These are phyloP conservation scores for Pseudobourletiella spinata DNA, from an alignment of 1,140 invertebrate species.

Conservation along the genomic window DNA sequence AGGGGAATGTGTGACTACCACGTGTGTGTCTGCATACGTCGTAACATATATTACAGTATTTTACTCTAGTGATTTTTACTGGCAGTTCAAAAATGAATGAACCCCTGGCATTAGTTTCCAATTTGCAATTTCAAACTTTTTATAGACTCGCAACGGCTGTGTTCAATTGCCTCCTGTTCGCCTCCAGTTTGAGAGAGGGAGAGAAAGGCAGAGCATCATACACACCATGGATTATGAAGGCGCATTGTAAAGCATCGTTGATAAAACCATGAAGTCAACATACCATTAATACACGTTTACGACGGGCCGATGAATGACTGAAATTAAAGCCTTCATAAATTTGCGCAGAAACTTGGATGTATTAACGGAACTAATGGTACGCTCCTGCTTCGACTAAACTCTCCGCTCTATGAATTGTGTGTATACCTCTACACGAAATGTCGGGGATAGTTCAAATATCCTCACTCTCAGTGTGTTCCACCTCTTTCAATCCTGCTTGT, in stretches of 20 bases:
- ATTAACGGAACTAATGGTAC: too few species aligned
- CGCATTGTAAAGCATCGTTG: too few species aligned
- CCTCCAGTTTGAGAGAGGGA: too few species aligned
- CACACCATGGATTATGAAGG: background rate
- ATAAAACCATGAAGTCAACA: background rate
- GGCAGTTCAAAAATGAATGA: too few species aligned
- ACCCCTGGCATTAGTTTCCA: constrained; percentile 3
- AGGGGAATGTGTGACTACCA: too few species aligned
- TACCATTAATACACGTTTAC: background rate
- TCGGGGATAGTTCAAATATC: too few species aligned
- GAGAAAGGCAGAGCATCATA: background rate
- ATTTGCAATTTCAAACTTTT: constrained; percentile 12
- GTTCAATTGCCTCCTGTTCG: background rate
- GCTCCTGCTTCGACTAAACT: too few species aligned
- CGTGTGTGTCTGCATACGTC: background rate
- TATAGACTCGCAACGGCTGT: constrained; percentile 7
- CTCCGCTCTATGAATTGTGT: too few species aligned
- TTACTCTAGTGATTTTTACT: too few species aligned
- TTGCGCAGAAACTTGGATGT: background rate
- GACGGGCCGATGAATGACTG: background rate
- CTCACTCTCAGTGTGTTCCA: too few species aligned
- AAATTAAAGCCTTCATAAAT: constrained; percentile 1
- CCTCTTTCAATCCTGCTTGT: too few species aligned
- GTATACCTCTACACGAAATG: too few species aligned
- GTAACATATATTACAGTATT: background rate